Base-by-base conservation (phyloP, 2,797 vertebrate genomes). In the Falco peregrinus region DNA sequence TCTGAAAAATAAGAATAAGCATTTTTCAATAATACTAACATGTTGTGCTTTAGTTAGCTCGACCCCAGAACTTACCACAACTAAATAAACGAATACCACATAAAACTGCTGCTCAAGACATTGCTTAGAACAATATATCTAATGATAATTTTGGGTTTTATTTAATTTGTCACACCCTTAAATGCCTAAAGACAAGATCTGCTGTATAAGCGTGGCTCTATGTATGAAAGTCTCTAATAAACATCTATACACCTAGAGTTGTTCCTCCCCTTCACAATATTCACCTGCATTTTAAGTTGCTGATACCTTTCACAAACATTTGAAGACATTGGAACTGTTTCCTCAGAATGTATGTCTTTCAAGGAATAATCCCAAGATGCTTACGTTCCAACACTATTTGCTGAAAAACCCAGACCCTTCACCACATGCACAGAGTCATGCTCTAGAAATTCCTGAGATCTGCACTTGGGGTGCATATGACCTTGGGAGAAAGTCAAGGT, bases 401-500 rank as follows among this genome's bases (percentile, higher is more conserved):
- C 53, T 61, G 81, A 91, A 73, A 94, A n/a, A 12, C 29, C 0
- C 9, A 56, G 35, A 57, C 63, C 21, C 43, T 65, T 53, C 31
- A 77, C 26, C 60, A 28, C 22, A 43, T 5, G 16, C 51, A 41
- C 21, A 74, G 43, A 54, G 61, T 10, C 39, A 86, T 0, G 13
- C 51, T 92, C n/a, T 56, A 87, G 77, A 79, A 93, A 82, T 82
- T 86, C 74, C 24, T n/a, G 33, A 76, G 59, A 45, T 79, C 48
- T 91, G 76, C 5, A 7, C 41, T 59, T 1, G 0, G 22, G 25
- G 8, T 39, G 5, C 5, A 0, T 21, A 69, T 1, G 47, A 93
- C 80, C 84, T 80, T 87, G 78, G 64, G 51, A 89, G 68, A 80
- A 20, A 77, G 77, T 89, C 88, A 87, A 51, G n/a, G 59, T 59